Evolutionary conservation across 2,113 vertebrate genomes (phyloP).

Genomic region (Cochlearius cochlearius): DNA sequence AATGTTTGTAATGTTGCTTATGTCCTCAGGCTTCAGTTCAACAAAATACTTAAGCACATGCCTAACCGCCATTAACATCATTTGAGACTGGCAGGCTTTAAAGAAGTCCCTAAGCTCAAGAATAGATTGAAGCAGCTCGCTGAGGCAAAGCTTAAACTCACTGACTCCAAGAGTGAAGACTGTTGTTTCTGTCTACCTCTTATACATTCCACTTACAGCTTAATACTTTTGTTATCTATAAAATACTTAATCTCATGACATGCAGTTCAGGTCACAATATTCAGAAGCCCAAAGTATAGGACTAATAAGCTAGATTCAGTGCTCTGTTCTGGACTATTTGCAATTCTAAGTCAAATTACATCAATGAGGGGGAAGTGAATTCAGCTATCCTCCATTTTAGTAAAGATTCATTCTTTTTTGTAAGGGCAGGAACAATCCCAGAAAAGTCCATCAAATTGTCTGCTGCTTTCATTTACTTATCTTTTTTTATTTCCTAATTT

Average conservation of each 20-base stretch:
- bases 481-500: not conserved
- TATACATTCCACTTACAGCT: not conserved
- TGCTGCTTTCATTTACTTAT: not conserved
- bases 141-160: not conserved
- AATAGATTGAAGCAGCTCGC: not conserved
- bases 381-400: not conserved
- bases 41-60: not conserved
- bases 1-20: not conserved
- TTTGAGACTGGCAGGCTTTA: not conserved
- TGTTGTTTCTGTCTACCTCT: not conserved
- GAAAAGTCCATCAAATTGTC: not conserved
- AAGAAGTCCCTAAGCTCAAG: not conserved
- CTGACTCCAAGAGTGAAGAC: not conserved
- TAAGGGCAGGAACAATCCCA: not conserved
- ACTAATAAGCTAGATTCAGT: not conserved
- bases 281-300: not conserved
- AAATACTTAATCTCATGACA: not conserved
- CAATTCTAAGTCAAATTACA: not conserved
- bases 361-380: not conserved
- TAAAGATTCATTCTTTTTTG: not conserved
- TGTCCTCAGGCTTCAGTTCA: not conserved
- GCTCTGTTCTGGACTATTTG: not conserved
- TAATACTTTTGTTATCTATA: not conserved
- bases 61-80: not conserved
- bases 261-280: not conserved